Evolutionary conservation across 1,140 invertebrate species (phyloP).

Genomic region (Drosophila ogumai): DNA sequence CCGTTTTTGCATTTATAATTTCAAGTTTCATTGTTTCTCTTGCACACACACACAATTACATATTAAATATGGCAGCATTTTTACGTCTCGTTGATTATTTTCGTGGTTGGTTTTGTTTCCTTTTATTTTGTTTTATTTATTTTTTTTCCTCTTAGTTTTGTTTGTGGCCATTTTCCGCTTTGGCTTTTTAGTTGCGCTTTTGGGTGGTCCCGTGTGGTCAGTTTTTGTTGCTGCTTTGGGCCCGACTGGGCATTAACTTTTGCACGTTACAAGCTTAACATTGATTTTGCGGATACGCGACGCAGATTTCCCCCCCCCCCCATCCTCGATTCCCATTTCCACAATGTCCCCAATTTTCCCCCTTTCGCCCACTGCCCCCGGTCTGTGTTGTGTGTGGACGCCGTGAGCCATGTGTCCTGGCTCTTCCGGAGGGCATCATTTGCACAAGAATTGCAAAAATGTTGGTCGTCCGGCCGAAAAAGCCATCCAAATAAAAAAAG

Average conservation of each 20-base stretch:
- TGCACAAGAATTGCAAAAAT: slow-evolving; percentile 79
- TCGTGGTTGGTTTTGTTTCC: slow-evolving; percentile 31
- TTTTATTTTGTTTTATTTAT: not conserved
- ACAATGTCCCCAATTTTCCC: slow-evolving; percentile 29
- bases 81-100: slow-evolving; percentile 60
- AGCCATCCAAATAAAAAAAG: slow-evolving; percentile 58
- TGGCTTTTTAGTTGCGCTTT: slow-evolving; percentile 54
- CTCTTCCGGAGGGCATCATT: slow-evolving; percentile 76
- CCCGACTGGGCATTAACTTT: slow-evolving; percentile 65
- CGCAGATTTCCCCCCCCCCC: slow-evolving; percentile 19
- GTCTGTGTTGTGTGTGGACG: slow-evolving; percentile 17
- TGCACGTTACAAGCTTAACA: slow-evolving; percentile 75
- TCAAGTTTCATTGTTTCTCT: slow-evolving; percentile 44
- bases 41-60: slow-evolving; percentile 37
- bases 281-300: slow-evolving; percentile 67
- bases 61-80: slow-evolving; percentile 63
- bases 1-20: slow-evolving; percentile 72
- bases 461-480: slow-evolving; percentile 42
- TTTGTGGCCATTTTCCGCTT: slow-evolving; percentile 51
- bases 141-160: slow-evolving; percentile 4
- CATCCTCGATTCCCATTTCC: slow-evolving; percentile 5
- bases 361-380: slow-evolving; percentile 1
- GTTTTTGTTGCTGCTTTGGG: slow-evolving; percentile 38
- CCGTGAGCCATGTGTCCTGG: slow-evolving; percentile 68
- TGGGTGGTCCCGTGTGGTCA: slow-evolving; percentile 39